Conservation (phyloP, 30 jellyfish, hydroid and myxozoan species). For the Morbakka virulenta region DNA sequence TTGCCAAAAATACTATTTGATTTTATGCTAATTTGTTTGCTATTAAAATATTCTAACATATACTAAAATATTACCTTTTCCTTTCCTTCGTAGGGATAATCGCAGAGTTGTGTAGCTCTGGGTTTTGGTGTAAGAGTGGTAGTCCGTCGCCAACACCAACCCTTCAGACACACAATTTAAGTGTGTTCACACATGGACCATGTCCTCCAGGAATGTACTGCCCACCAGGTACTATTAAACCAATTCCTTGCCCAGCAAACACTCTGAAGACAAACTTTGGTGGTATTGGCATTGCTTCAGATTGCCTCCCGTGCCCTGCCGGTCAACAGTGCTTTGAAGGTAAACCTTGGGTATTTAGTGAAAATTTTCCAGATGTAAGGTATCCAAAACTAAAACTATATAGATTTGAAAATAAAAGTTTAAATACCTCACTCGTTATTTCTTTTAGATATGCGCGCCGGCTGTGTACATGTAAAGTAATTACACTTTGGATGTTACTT, state of each 20-base stretch:
- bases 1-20: no score
- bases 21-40: no score
- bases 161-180: constrained; percentile 15
- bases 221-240: constrained; percentile 57
- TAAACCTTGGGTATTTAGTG: not conserved
- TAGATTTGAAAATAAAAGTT: no score
- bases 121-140: constrained; percentile 94
- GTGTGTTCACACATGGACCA: constrained; percentile 78
- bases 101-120: constrained; percentile 65
- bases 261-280: constrained; percentile 73
- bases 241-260: constrained; percentile 75
- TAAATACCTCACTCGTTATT: no score
- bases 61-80: not conserved
- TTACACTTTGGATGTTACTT: no score
- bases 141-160: constrained; percentile 98
- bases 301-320: constrained; percentile 95
- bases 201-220: constrained; percentile 98
- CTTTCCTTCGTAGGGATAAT: constrained; percentile 57
- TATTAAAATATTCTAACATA: no score
- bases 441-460: no score
- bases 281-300: constrained; percentile 66
- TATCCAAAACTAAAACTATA: no score
- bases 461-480: no score
- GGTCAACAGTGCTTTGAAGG: constrained; percentile 96
- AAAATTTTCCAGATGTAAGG: not conserved